Base-by-base conservation (phyloP, 2,888 invertebrate genomes). In the Standfussiana lucernea region DNA sequence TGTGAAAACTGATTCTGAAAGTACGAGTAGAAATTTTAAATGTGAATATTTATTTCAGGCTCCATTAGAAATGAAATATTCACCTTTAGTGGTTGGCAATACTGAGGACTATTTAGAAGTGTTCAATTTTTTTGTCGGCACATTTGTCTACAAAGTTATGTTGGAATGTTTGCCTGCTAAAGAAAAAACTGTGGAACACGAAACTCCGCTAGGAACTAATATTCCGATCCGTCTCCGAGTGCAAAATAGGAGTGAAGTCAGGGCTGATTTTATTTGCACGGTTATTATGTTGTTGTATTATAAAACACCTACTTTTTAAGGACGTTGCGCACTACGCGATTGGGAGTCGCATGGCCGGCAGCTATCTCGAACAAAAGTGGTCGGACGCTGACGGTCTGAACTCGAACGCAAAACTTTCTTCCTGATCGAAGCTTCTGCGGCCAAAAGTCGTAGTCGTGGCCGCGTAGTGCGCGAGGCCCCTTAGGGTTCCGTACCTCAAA, bases 91-190 rank as follows among this genome's bases (percentile, higher is more conserved):
- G 24, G 95, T 94, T 2, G 96, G 96, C 1, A 91, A 93, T 66
- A 87, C 88, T 1, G 91, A 94, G 66, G 95, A 95, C 72, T 88
- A 82, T 42, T 84, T 96, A 66, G 94, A 93, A 86, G 92, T 96
- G n/a, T 89, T 75, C 47, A 96, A 96, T 79, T 69, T 86, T 11
- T 80, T 95, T 18, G 91, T 93, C 5, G 96, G 96, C 6, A 89
- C 93, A 3, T 95, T 92, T 76, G 61, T 94, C 47, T 96, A 96
- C 88, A 93, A 91, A 86, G 89, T 96, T 21, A 80, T 93, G 15
- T 86, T 95, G 6, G 94, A 92, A 76, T 96, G 96, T 86, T 85
- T 94, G 59, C 96, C 96, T 1, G 95, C 95, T 45, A 95, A 95
- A 83, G 91, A 93, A 76, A 96, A 96, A 84, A 89, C 92, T 50